Base-by-base conservation (phyloP, 2,113 vertebrate species). In the Cavia aperea region DNA sequence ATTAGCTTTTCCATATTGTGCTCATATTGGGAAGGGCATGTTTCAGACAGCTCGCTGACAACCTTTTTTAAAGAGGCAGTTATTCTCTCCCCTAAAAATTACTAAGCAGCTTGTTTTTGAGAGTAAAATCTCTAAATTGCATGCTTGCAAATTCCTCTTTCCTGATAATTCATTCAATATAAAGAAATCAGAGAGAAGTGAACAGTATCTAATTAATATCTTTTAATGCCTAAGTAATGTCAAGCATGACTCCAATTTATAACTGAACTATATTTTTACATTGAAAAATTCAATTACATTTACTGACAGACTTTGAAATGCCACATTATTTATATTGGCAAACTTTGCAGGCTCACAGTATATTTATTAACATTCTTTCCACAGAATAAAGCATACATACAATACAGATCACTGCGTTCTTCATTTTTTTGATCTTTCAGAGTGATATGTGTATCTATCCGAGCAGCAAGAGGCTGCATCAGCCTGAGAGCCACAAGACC, bases 261-360 rank as follows among this genome's bases (percentile, higher is more conserved):
- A 97, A 96, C 95, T 5, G 51, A 98, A 97, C 92, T 95, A 79
- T 97, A 97, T 97, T 98, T 98, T 98, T 97, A 96, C 96, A 95
- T 97, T 97, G 96, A 97, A 97, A 97, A 98, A 97, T 97, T 98
- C 96, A 98, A 97, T 98, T 97, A 97, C 95, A 95, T 97, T 97
- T 98, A 96, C 97, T 97, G 97, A 97, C 97, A 97, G 95, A 95
- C 95, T 98, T 97, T 97, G 97, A 98, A 98, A 98, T 96, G 96
- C 96, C 97, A 96, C 93, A 97, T 97, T 97, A 98, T 98, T 98
- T 97, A 98, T 97, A 97, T 70, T 96, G 94, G 95, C 94, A 97
- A 98, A 97, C 91, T 98, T 98, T 96, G n/a, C 95, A 95, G 94
- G 91, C 92, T 97, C 87, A 86, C 95, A 54, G 82, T 97, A 93